Conservation (phyloP, 35 echinoderm and acorn worm genomes). For the Strongylocentrotus purpuratus region DNA sequence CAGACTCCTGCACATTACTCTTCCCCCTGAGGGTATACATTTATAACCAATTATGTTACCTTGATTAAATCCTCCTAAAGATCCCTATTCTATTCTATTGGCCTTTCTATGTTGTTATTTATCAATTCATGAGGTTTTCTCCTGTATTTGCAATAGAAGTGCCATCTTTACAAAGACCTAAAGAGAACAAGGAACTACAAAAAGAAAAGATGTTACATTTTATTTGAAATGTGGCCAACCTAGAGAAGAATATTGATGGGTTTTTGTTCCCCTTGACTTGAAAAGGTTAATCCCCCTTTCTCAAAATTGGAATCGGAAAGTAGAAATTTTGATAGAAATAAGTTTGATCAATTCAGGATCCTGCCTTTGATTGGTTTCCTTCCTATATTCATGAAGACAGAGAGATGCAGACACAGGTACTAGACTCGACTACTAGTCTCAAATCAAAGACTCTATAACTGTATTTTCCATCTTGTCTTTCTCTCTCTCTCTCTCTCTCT, state of each 20-base stretch:
- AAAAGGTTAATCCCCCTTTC: conserved; percentile 3
- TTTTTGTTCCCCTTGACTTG: not conserved
- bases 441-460: not conserved
- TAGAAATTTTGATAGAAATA: conserved; percentile 13
- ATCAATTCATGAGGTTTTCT: not conserved
- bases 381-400: conserved; percentile 2
- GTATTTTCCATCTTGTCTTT: not conserved
- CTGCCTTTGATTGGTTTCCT: not conserved
- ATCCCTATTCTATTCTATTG: not conserved
- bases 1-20: not conserved
- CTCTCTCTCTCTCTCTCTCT: no score
- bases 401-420: not conserved
- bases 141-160: not conserved
- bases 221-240: not conserved
- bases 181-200: not conserved
- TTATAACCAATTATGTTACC: not conserved
- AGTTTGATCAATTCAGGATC: conserved; percentile 12
- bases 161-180: not conserved
- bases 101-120: not conserved
- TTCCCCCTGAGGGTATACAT: not conserved
- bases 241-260: not conserved
- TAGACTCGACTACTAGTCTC: not conserved
- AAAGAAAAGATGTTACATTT: not conserved
- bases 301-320: conserved; percentile 17
- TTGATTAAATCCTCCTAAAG: not conserved